Percentiles rank a stretch among this genome's conserved stretches.
Conservation (phyloP, 2,888 invertebrate genomes). For the Rotaria magnacalcarata region DNA sequence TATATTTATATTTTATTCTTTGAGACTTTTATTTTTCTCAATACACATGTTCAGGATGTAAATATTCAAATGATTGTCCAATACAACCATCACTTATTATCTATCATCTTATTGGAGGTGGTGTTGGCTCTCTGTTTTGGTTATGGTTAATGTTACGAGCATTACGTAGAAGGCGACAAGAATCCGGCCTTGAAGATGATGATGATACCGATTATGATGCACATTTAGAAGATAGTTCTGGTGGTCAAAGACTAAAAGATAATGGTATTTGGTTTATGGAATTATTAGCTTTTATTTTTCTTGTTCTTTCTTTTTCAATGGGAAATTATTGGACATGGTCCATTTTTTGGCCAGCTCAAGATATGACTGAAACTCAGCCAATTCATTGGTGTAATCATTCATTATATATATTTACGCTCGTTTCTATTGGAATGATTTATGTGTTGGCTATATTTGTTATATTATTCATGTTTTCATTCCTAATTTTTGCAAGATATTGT, state of each 20-base stretch:
- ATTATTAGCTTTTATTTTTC: slow-evolving; percentile 1
- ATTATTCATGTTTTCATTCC: neutral
- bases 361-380: neutral
- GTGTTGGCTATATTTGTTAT: slow-evolving; percentile 5
- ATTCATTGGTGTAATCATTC: slow-evolving; percentile 7
- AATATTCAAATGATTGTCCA: slow-evolving; percentile 19
- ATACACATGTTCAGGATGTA: neutral
- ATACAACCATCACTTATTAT: slow-evolving; percentile 23
- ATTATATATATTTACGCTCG: slow-evolving; percentile 4
- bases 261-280: slow-evolving; percentile 35
- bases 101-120: slow-evolving; percentile 34
- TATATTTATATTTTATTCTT: neutral
- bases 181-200: slow-evolving; percentile 22
- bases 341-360: neutral
- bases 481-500: slow-evolving; percentile 29
- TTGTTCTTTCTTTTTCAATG: neutral
- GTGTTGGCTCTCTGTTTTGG: slow-evolving; percentile 21
- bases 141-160: slow-evolving; percentile 36
- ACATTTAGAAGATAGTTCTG: neutral
- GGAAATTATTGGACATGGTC: slow-evolving; percentile 36
- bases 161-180: slow-evolving; percentile 13
- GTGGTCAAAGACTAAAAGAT: neutral
- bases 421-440: slow-evolving; percentile 14
- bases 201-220: slow-evolving; percentile 5
- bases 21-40: neutral